These are phyloP conservation scores for Pogona vitticeps DNA, from an alignment of 2,113 vertebrate species.

Conservation along the genomic window DNA sequence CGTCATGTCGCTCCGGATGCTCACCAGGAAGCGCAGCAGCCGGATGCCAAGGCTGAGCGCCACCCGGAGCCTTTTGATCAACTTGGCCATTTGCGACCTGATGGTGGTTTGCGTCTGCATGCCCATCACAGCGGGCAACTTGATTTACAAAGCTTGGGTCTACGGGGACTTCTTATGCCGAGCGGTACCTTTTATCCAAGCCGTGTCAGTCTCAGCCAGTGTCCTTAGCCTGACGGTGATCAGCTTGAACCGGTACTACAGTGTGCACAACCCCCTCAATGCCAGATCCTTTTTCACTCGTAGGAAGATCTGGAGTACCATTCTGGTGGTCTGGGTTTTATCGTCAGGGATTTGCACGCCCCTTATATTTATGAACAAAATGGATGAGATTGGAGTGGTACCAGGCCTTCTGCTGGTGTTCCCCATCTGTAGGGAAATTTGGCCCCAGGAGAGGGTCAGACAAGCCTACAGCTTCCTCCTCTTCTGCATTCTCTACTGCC, in stretches of 20 bases:
- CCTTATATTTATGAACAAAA: conserved; percentile 87
- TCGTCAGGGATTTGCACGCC: conserved; percentile 88
- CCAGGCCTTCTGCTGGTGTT: conserved; percentile 77
- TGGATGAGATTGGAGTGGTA: conserved; percentile 82
- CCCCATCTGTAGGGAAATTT: conserved; percentile 87
- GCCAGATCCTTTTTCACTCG: conserved; percentile 90
- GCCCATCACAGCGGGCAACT: conserved; percentile 88
- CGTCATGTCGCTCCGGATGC: conserved; percentile 86
- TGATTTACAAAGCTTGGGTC: conserved; percentile 91
- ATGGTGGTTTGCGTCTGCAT: conserved; percentile 93
- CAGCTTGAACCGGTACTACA: conserved; percentile 90
- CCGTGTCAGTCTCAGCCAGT: conserved; percentile 87
- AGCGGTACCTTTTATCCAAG: conserved; percentile 89
- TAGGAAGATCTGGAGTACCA: conserved; percentile 81
- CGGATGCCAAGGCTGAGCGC: conserved; percentile 82
- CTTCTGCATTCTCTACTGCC: conserved; percentile 90
- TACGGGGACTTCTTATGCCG: conserved; percentile 90
- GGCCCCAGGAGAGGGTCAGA: conserved; percentile 87
- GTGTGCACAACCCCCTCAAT: conserved; percentile 84
- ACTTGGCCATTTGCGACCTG: conserved; percentile 89
- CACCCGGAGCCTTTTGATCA: conserved; percentile 87
- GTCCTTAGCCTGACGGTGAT: conserved; percentile 90
- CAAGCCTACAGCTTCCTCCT: conserved; percentile 90
- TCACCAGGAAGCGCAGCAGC: conserved; percentile 78
- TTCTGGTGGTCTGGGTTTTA: conserved; percentile 85